Conservation (phyloP, 2,113 vertebrate genomes). For the Acanthochromis polyacanthus region DNA sequence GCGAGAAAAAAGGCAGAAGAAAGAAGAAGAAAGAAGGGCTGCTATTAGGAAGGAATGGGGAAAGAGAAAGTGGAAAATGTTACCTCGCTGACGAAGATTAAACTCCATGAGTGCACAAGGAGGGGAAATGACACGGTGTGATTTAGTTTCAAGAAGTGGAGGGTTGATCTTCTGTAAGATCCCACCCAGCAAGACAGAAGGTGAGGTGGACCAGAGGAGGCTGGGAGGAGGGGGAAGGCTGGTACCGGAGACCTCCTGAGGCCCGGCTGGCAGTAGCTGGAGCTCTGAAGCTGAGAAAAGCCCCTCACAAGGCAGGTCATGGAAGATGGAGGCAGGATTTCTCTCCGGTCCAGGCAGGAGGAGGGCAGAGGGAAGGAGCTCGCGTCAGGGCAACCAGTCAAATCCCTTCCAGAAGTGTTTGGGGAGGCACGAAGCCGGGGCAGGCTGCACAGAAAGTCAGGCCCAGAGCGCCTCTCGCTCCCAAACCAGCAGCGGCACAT, state of each 20-base stretch:
- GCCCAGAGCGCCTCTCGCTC: not conserved
- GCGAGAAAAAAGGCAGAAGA: not conserved
- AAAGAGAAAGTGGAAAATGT: constrained; percentile 31
- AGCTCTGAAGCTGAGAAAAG: constrained; percentile 31
- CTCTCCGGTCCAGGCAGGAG: constrained; percentile 27
- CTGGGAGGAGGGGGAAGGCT: not conserved
- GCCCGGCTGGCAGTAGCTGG: constrained; percentile 45
- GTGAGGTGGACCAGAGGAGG: constrained; percentile 46
- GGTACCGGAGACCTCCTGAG: constrained; percentile 22
- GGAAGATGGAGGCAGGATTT: constrained; percentile 57
- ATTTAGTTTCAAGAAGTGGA: constrained; percentile 42
- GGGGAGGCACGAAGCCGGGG: constrained; percentile 21
- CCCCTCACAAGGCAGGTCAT: constrained; percentile 39
- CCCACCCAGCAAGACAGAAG: constrained; percentile 43
- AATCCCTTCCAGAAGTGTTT: constrained; percentile 64
- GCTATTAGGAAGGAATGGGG: constrained; percentile 14
- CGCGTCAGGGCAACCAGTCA: constrained; percentile 38
- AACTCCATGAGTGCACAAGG: constrained; percentile 59
- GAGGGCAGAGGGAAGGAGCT: constrained; percentile 43
- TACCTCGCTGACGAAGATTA: constrained; percentile 70
- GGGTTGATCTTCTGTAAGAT: constrained; percentile 55
- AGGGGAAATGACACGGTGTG: constrained; percentile 17
- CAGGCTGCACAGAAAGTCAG: constrained; percentile 10
- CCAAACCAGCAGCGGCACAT: not conserved
- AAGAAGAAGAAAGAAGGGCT: not conserved